These are phyloP conservation scores for Anhinga anhinga DNA, from an alignment of 2,113 vertebrate genomes.

Conservation along the genomic window DNA sequence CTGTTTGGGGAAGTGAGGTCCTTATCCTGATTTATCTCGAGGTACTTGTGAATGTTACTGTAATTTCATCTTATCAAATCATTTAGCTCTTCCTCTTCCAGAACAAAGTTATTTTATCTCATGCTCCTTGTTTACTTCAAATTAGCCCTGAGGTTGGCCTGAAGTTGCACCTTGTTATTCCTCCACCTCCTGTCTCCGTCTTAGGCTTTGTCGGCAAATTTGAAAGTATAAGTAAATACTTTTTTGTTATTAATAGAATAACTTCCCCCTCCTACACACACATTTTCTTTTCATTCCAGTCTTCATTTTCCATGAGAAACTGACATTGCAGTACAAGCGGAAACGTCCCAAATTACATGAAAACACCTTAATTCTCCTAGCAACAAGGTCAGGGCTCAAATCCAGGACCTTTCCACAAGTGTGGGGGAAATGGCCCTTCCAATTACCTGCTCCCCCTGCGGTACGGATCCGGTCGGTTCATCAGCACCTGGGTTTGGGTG, in stretches of 20 bases:
- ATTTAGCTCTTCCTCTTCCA: slow-evolving; percentile 59
- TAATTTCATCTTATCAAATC: slow-evolving; percentile 48
- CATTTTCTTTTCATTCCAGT: slow-evolving; percentile 40
- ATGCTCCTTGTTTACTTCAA: slow-evolving; percentile 57
- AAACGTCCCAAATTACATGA: slow-evolving; percentile 32
- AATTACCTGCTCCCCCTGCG: slow-evolving; percentile 53
- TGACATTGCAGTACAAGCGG: background rate
- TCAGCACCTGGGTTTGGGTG: slow-evolving; percentile 47
- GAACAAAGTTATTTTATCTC: slow-evolving; percentile 51
- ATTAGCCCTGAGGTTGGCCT: slow-evolving; percentile 64
- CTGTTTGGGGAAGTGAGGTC: slow-evolving; percentile 41
- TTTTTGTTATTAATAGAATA: slow-evolving; percentile 56
- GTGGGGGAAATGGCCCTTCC: background rate
- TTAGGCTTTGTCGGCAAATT: slow-evolving; percentile 20
- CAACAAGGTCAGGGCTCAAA: slow-evolving; percentile 38
- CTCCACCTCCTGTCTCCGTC: slow-evolving; percentile 8
- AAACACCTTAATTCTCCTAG: slow-evolving; percentile 45
- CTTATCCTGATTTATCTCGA: slow-evolving; percentile 51
- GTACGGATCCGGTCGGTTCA: background rate
- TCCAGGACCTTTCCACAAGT: background rate
- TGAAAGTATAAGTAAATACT: slow-evolving; percentile 41
- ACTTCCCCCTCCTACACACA: slow-evolving; percentile 32
- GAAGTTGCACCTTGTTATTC: slow-evolving; percentile 55
- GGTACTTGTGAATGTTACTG: slow-evolving; percentile 41
- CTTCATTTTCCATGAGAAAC: slow-evolving; percentile 38